These are phyloP conservation scores for Cuculus canorus DNA, from an alignment of 2,797 vertebrate species.

Conservation along the genomic window DNA sequence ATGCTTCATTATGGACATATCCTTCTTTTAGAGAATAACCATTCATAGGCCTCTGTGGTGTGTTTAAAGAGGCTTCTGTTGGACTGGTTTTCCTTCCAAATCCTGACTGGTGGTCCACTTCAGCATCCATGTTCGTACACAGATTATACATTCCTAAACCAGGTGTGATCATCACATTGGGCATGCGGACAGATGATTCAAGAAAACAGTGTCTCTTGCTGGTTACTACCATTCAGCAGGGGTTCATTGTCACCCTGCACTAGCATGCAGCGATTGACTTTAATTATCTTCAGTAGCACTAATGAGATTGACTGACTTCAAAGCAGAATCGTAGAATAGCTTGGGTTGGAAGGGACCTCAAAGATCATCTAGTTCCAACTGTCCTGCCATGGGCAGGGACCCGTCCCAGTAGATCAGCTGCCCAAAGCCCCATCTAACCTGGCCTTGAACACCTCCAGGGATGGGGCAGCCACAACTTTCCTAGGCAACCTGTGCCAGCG, in stretches of 20 bases:
- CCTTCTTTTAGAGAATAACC: neutral
- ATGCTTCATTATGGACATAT: neutral
- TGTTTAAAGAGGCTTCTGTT: neutral
- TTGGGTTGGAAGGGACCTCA: no score
- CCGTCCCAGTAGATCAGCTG: no score
- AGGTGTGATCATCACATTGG: neutral
- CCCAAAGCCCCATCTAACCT: no score
- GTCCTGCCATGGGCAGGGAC: no score
- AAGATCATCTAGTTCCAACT: no score
- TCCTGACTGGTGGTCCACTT: neutral
- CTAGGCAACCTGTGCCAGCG: no score
- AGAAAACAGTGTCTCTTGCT: neutral
- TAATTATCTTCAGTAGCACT: neutral
- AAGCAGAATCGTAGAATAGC: neutral
- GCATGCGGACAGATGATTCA: rapidly evolving
- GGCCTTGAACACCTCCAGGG: no score
- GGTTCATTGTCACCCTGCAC: neutral
- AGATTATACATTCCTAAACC: neutral
- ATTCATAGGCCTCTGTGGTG: neutral
- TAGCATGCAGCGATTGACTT: neutral
- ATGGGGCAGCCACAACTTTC: no score
- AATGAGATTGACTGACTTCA: neutral
- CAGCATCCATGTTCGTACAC: neutral
- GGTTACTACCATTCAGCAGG: rapidly evolving
- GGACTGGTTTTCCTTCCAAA: neutral